Evolutionary conservation across 2,888 invertebrate species (phyloP).

Genomic region (Clunio marinus): DNA sequence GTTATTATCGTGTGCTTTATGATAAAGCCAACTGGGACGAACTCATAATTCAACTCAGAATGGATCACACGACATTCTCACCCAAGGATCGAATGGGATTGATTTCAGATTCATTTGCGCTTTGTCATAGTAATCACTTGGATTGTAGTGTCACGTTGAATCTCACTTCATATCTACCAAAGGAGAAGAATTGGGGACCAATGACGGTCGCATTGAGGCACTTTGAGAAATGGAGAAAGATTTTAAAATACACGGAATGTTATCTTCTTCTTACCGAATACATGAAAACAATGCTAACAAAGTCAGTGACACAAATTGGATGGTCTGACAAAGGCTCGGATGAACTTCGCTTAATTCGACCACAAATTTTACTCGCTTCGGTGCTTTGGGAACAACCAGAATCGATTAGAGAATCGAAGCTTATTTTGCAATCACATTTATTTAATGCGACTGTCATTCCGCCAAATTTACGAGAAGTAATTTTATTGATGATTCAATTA

Average conservation of each 20-base stretch:
- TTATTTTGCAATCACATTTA: conserved; percentile 49
- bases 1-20: conserved; percentile 51
- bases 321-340: conserved; percentile 49
- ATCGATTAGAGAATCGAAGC: conserved; percentile 48
- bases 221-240: conserved; percentile 51
- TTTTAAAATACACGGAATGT: conserved; percentile 52
- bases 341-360: conserved; percentile 49
- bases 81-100: conserved; percentile 51
- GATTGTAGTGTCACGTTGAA: conserved; percentile 51
- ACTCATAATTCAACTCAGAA: conserved; percentile 47
- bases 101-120: conserved; percentile 51
- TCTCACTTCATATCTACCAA: conserved; percentile 50
- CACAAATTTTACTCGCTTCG: conserved; percentile 49
- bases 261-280: conserved; percentile 51
- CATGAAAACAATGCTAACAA: conserved; percentile 49
- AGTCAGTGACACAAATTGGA: conserved; percentile 48
- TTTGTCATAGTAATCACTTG: conserved; percentile 51
- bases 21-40: conserved; percentile 50
- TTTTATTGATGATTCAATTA: not conserved
- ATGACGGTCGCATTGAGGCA: conserved; percentile 49
- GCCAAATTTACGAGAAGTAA: conserved; percentile 51
- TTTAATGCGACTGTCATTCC: conserved; percentile 47
- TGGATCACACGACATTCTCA: conserved; percentile 47
- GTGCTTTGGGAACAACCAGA: conserved; percentile 51
- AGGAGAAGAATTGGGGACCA: conserved; percentile 50